A percentile compares a stretch with the other conserved stretches of the same genome.
Evolutionary conservation across 2,797 vertebrate species (phyloP).

Genomic region (Rhodeus uyekii): DNA sequence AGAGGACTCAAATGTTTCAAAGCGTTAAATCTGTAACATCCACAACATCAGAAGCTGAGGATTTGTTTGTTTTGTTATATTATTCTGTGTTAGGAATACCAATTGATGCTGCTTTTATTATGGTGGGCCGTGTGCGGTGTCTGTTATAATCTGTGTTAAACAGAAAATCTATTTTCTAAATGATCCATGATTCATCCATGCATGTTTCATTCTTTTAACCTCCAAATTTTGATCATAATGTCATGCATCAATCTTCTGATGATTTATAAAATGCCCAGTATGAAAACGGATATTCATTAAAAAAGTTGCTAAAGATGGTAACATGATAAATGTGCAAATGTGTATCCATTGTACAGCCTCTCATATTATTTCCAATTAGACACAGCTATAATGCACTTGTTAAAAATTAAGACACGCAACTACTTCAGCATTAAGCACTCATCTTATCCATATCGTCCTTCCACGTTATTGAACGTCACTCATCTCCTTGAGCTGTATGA

Average conservation of each 20-base stretch:
- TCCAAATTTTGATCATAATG: neutral
- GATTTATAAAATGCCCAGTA: neutral
- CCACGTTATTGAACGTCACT: constrained; percentile 37
- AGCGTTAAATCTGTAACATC: constrained; percentile 6
- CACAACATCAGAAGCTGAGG: neutral
- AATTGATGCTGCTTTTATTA: neutral
- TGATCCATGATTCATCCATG: neutral
- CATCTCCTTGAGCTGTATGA: constrained; percentile 54
- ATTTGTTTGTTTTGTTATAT: constrained; percentile 22
- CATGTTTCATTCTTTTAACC: neutral
- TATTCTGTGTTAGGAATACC: constrained; percentile 1
- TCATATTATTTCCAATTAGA: neutral
- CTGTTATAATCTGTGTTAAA: neutral
- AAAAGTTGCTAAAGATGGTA: neutral
- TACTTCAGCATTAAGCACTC: neutral
- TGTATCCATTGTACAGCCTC: neutral
- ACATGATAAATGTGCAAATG: neutral
- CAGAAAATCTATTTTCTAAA: neutral
- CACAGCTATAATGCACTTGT: neutral
- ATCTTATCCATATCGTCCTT: neutral
- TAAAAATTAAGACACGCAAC: neutral
- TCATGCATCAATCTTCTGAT: neutral
- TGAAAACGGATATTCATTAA: neutral
- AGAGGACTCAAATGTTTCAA: neutral
- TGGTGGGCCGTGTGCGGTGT: neutral